Evolutionary conservation across 1,140 invertebrate genomes (phyloP).

Genomic region (Halyomorpha halys): DNA sequence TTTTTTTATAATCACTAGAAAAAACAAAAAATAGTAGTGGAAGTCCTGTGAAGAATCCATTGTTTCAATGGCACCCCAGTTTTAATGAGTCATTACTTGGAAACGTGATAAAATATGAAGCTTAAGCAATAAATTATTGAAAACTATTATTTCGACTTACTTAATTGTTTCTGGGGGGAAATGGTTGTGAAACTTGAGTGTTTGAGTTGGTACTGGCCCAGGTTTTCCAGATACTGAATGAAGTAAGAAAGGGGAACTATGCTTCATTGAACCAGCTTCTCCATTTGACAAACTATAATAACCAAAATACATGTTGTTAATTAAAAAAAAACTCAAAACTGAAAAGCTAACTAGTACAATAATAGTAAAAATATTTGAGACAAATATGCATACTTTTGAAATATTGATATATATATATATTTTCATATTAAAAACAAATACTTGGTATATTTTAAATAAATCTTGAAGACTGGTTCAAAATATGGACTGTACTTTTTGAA

Average conservation of each 20-base stretch:
- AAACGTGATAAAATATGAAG: too few species aligned
- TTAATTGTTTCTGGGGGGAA: constrained; percentile 74
- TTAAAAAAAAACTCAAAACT: background rate
- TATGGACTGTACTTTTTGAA: too few species aligned
- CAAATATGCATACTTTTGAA: too few species aligned
- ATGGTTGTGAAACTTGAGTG: constrained; percentile 82
- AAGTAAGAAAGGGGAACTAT: constrained; percentile 63
- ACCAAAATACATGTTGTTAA: constrained; percentile 13
- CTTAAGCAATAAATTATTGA: too few species aligned
- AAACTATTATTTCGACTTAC: constrained; percentile 39
- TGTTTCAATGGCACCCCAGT: background rate
- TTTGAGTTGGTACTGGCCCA: constrained; percentile 49
- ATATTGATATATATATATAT: too few species aligned
- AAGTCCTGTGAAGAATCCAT: background rate
- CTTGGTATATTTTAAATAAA: constrained; percentile 9
- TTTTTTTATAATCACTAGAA: too few species aligned
- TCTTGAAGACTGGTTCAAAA: constrained; percentile 6
- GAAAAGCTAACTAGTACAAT: background rate
- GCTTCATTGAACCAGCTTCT: constrained; percentile 49
- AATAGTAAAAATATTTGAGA: too few species aligned
- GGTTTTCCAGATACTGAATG: constrained; percentile 58
- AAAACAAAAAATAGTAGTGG: background rate
- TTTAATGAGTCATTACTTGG: too few species aligned
- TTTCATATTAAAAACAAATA: too few species aligned
- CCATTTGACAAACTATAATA: constrained; percentile 42